These are phyloP conservation scores for Matsumyia berberina DNA, from an alignment of 2,888 invertebrate species.

Conservation along the genomic window DNA sequence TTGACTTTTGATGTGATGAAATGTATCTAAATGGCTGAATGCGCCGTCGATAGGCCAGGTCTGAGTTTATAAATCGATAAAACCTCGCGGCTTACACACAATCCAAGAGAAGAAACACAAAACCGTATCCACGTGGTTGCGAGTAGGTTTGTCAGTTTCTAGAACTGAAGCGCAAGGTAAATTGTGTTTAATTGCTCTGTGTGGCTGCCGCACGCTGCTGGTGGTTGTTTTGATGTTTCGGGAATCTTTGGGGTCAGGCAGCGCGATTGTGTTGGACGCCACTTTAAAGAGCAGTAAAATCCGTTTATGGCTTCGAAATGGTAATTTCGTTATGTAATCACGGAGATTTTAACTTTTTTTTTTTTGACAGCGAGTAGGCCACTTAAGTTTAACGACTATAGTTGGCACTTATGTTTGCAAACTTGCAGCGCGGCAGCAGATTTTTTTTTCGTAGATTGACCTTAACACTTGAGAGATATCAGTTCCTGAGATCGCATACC, in stretches of 20 bases:
- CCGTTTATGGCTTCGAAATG: slow-evolving; percentile 14
- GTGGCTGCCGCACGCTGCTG: slow-evolving; percentile 8
- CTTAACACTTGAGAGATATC: background rate
- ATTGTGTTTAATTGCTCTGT: slow-evolving; percentile 24
- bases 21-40: slow-evolving; percentile 46
- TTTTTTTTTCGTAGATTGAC: background rate
- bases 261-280: slow-evolving; percentile 21
- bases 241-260: slow-evolving; percentile 2
- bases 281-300: slow-evolving; percentile 16
- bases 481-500: slow-evolving; percentile 3
- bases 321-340: slow-evolving; percentile 5
- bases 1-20: slow-evolving; percentile 62
- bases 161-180: slow-evolving; percentile 4
- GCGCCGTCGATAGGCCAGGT: slow-evolving; percentile 3
- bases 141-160: background rate
- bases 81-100: slow-evolving; percentile 2
- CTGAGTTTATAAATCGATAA: slow-evolving; percentile 14
- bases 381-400: slow-evolving; percentile 8
- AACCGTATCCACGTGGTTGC: slow-evolving; percentile 17
- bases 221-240: slow-evolving; percentile 22
- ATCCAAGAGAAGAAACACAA: no score
- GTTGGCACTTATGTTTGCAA: slow-evolving; percentile 9
- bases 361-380: slow-evolving; percentile 6
- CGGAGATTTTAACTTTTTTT: background rate
- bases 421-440: background rate